These are phyloP conservation scores for Dendronephthya gigantea DNA, from an alignment of 64 coral and sea anemone species.

Conservation along the genomic window DNA sequence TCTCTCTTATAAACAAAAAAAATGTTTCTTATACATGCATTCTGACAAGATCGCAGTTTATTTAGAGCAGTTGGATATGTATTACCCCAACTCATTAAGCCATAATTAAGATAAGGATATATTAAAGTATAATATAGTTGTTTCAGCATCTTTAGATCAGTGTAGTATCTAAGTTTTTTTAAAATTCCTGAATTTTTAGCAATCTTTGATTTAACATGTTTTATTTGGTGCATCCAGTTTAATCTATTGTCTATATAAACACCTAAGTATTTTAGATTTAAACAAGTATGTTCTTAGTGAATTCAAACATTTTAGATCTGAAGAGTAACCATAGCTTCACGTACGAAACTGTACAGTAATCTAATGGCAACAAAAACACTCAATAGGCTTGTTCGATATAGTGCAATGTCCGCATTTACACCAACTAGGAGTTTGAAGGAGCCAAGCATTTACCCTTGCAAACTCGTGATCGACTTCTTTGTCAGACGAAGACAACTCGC, in stretches of 20 bases:
- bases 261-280: slow-evolving; percentile 38
- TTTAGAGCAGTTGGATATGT: slow-evolving; percentile 22
- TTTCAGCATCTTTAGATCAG: slow-evolving; percentile 13
- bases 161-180: slow-evolving; percentile 11
- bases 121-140: slow-evolving; percentile 46
- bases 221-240: slow-evolving; percentile 27
- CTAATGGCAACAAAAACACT: too few species aligned
- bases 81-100: slow-evolving; percentile 28
- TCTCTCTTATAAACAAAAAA: not conserved
- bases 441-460: too few species aligned
- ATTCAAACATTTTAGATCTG: too few species aligned
- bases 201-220: slow-evolving; percentile 29
- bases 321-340: too few species aligned
- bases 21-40: slow-evolving; percentile 24
- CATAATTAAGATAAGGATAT: slow-evolving; percentile 42
- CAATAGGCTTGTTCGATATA: too few species aligned
- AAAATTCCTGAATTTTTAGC: slow-evolving; percentile 40
- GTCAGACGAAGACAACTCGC: too few species aligned
- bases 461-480: too few species aligned
- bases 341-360: too few species aligned
- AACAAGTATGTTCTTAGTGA: not conserved
- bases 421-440: too few species aligned
- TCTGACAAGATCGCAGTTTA: slow-evolving; percentile 21
- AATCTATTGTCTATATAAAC: slow-evolving; percentile 41
- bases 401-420: too few species aligned